Evolutionary conservation across 2,113 vertebrate genomes (phyloP).

Genomic region (Aptenodytes patagonicus): DNA sequence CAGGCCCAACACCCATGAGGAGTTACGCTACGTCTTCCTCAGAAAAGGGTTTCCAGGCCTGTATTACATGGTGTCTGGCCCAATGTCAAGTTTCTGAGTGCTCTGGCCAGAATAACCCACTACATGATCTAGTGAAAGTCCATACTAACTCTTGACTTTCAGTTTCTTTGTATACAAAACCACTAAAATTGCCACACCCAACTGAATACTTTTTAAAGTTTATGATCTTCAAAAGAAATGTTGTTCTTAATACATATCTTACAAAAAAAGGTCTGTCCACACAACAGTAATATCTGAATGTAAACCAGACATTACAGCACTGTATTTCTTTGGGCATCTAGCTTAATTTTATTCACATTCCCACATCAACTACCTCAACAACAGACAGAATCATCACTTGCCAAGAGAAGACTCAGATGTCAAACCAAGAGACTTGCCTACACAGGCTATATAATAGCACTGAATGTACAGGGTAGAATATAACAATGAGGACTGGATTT

Average conservation of each 20-base stretch:
- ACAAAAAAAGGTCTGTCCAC: background rate
- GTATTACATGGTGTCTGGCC: background rate
- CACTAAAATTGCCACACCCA: background rate
- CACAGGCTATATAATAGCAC: conserved; percentile 12
- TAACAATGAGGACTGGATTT: conserved; percentile 11
- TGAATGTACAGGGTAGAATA: background rate
- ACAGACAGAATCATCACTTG: conserved; percentile 5
- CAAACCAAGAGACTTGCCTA: conserved; percentile 47
- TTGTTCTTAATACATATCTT: background rate
- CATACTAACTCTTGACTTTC: background rate
- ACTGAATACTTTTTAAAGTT: background rate
- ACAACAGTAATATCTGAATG: background rate
- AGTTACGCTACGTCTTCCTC: background rate
- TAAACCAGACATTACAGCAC: background rate
- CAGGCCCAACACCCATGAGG: rapidly evolving
- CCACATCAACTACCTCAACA: conserved; percentile 35
- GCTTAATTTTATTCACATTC: conserved; percentile 12
- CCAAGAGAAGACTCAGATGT: conserved; percentile 47
- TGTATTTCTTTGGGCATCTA: background rate
- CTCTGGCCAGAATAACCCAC: background rate
- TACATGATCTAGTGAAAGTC: background rate
- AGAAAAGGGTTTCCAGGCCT: background rate
- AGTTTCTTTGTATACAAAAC: background rate
- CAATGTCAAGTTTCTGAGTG: background rate
- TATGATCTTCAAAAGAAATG: background rate